Evolutionary conservation across 1,140 invertebrate species (phyloP), one percentile per base, ranked within the genome.

Genomic region (Listronotus oregonensis): DNA sequence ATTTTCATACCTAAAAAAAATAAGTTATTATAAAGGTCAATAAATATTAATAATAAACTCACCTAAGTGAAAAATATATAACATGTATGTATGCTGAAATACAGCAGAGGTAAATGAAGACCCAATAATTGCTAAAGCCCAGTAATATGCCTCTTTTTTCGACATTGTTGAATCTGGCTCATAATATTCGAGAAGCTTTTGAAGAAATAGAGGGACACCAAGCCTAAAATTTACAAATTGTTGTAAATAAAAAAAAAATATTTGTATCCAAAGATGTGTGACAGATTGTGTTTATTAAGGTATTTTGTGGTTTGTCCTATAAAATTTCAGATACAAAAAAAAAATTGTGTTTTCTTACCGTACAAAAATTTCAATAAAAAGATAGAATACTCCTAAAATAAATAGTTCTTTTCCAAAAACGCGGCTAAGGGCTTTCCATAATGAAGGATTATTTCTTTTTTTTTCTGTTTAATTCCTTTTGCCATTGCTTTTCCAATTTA

Each of bases 31-130:
- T n/a, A n/a, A n/a, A n/a, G n/a, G n/a, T n/a, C n/a, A n/a, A n/a
- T n/a, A n/a, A n/a, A n/a, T n/a, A n/a, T n/a, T n/a, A n/a, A n/a
- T n/a, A n/a, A n/a, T n/a, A n/a, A n/a, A 80, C 75, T 85, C 84
- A 6, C 84, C 84, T 21, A 86, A 72, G 58, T 80, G 75, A 47
- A 83, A 82, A 32, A 90, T 84, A 44, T 81, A 81, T 69, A 90
- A 85, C 77, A 89, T 86, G 68, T 87, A 85, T 8, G 89, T 88
- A 76, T 92, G 90, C 66, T 89, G 82, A 43, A 85, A 78, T 31
- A 94, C 78, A 8, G 89, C 85, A 65, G 88, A 86, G 43, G 92
- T 66, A 0, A 89, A 84, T 8, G 87, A 86, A 72, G 86, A 86
- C 2, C 90, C 57, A 39, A 91, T 86, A 21, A 95, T 85, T 12